These are phyloP conservation scores for Aegithalos caudatus DNA, from an alignment of 2,113 vertebrate genomes.

Conservation along the genomic window DNA sequence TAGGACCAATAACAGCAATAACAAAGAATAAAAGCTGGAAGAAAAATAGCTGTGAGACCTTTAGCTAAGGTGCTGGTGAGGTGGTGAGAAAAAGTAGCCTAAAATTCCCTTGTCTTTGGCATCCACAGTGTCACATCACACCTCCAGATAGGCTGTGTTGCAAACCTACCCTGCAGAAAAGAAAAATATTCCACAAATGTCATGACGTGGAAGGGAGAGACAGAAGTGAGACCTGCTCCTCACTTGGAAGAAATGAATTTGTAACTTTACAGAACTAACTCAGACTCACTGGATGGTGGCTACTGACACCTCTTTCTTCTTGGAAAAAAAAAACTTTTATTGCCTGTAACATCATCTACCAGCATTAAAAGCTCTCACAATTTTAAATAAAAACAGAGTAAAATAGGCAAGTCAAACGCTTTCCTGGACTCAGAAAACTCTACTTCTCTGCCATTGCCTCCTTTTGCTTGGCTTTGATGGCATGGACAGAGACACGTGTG, in stretches of 20 bases:
- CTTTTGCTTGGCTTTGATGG: neutral
- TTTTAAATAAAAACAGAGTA: neutral
- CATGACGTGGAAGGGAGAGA: neutral
- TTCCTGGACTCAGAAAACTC: neutral
- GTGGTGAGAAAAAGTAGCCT: neutral
- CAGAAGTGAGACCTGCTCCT: neutral
- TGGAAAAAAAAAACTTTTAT: neutral
- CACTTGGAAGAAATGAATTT: neutral
- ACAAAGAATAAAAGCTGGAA: neutral
- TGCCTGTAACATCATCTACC: neutral
- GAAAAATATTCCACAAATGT: neutral
- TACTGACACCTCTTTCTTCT: neutral
- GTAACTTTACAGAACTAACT: neutral
- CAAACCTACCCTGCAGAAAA: neutral
- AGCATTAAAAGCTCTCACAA: neutral
- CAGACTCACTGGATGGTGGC: neutral
- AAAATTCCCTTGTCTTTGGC: neutral
- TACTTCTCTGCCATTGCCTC: neutral
- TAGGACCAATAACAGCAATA: neutral
- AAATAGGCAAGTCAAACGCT: neutral
- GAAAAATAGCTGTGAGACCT: neutral
- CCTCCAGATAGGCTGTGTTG: neutral
- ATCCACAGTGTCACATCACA: neutral
- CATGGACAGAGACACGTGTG: rapidly evolving
- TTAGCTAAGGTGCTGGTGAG: neutral